Percentiles rank a stretch among this genome's conserved stretches.
Conservation (phyloP, 2,888 invertebrate species). For the Meghimatium bilineatum region DNA sequence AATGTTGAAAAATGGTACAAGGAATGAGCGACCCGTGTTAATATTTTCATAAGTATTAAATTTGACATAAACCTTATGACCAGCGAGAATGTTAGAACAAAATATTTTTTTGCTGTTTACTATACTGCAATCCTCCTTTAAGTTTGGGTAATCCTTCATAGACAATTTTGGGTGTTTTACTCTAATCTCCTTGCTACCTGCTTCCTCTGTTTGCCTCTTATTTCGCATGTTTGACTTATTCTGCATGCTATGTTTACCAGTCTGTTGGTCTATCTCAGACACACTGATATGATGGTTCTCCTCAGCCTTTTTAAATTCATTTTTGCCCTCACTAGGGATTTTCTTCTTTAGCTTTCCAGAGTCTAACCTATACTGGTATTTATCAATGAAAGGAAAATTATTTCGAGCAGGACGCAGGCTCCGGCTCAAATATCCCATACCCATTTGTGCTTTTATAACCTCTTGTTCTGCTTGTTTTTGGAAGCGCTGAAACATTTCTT, state of each 20-base stretch:
- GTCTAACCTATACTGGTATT: conserved; percentile 20
- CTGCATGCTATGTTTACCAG: neutral
- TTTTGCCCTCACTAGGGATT: neutral
- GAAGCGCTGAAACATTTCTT: conserved; percentile 46
- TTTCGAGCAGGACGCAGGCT: conserved; percentile 33
- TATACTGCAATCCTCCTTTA: conserved; percentile 42
- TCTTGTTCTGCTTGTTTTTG: conserved; percentile 41
- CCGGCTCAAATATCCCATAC: conserved; percentile 42
- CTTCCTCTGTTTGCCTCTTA: neutral
- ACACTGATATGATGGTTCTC: neutral
- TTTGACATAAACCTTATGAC: conserved; percentile 45
- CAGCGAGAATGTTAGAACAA: conserved; percentile 44
- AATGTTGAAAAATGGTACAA: conserved; percentile 45
- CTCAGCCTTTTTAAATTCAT: neutral
- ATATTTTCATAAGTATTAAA: conserved; percentile 42
- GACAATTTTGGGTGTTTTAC: conserved; percentile 11
- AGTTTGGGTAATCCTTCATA: conserved; percentile 31
- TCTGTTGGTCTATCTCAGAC: neutral
- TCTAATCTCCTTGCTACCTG: conserved; percentile 1
- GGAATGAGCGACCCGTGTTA: conserved; percentile 27
- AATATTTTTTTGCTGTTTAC: conserved; percentile 7
- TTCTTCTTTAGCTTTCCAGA: conserved; percentile 29
- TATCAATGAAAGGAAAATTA: conserved; percentile 33
- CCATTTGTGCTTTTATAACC: conserved; percentile 42
- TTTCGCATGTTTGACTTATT: neutral